Conservation (phyloP, 2,797 vertebrate species). For the Telmatherina bonti region DNA sequence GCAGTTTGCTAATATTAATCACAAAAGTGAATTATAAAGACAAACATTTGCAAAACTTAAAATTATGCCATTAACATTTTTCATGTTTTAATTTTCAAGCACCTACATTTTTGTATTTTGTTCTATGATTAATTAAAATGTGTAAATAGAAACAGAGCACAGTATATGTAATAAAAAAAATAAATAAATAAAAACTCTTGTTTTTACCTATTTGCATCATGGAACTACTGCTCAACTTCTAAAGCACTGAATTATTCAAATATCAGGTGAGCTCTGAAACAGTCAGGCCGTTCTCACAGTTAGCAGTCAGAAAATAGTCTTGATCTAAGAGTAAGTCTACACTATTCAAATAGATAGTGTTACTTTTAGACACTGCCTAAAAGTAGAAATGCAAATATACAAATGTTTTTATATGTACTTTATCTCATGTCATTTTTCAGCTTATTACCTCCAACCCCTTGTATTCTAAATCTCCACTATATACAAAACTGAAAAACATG, state of each 20-base stretch:
- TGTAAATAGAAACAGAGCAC: not conserved
- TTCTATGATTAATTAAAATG: not conserved
- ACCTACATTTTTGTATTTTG: not conserved
- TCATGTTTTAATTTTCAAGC: not conserved
- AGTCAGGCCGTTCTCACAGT: slow-evolving; percentile 28
- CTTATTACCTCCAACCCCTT: slow-evolving; percentile 1
- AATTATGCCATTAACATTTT: not conserved
- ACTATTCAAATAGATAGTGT: not conserved
- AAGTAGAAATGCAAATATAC: not conserved
- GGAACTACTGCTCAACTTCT: slow-evolving; percentile 6
- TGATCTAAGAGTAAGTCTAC: slow-evolving; percentile 6
- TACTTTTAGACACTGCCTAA: too few relatives aligned
- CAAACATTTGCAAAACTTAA: not conserved
- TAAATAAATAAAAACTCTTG: not conserved
- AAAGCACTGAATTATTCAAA: slow-evolving; percentile 45
- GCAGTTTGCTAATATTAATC: not conserved
- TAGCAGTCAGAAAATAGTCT: slow-evolving; percentile 14
- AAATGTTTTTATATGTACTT: too few relatives aligned
- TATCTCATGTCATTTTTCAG: slow-evolving; percentile 14
- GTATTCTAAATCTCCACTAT: slow-evolving; percentile 9
- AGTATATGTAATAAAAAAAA: not conserved
- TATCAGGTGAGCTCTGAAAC: slow-evolving; percentile 22
- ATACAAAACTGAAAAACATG: slow-evolving; percentile 34
- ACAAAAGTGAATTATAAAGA: not conserved
- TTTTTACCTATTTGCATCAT: slow-evolving; percentile 12